Conservation (phyloP, 2,113 vertebrate genomes). For the Trichechus manatus region DNA sequence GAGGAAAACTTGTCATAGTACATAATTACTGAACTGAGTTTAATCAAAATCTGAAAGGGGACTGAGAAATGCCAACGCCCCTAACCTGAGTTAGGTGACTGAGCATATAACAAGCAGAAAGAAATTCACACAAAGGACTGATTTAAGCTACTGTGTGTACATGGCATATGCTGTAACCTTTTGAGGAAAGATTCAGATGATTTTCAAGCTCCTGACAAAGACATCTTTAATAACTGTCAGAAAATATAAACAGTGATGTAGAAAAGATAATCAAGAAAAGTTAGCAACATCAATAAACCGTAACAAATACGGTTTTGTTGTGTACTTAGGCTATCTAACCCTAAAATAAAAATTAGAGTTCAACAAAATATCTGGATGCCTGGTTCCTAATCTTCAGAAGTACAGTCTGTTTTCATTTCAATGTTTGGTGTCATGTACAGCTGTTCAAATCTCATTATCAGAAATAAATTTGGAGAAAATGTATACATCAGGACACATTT, state of each 20-base stretch:
- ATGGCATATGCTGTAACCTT: neutral
- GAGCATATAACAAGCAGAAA: neutral
- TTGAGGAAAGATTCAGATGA: neutral
- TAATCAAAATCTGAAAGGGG: neutral
- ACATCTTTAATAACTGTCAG: neutral
- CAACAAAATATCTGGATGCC: neutral
- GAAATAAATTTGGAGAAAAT: constrained; percentile 31
- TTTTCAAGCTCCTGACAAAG: neutral
- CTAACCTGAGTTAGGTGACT: neutral
- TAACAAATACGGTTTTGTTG: neutral
- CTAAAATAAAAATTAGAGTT: constrained; percentile 22
- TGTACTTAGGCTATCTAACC: neutral
- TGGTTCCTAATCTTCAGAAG: neutral
- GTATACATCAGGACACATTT: neutral
- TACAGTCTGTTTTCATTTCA: neutral
- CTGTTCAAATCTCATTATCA: neutral
- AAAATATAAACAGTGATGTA: neutral
- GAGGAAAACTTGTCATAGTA: neutral
- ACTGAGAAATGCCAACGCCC: neutral
- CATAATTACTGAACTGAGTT: neutral
- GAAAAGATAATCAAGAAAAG: neutral
- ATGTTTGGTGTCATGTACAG: neutral
- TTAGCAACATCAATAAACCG: neutral
- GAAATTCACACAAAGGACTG: neutral
- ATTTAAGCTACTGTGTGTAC: neutral